Percentiles rank a stretch among this genome's conserved stretches.
Evolutionary conservation across 2,113 vertebrate genomes (phyloP).

Genomic region (Laterallus jamaicensis): DNA sequence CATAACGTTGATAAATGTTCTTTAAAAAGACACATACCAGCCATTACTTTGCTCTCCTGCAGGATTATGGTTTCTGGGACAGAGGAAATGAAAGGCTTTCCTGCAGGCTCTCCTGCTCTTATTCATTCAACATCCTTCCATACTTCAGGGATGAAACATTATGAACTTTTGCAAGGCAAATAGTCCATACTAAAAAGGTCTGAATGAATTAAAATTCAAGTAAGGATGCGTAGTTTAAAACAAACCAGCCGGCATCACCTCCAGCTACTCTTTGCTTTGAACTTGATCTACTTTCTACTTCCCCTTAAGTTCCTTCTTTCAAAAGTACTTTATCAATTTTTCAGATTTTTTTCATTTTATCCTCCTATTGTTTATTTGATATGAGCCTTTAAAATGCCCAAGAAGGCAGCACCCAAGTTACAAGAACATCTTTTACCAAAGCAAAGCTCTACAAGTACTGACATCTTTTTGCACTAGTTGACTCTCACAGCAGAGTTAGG

Average conservation of each 20-base stretch:
- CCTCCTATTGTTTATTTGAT: slow-evolving; percentile 5
- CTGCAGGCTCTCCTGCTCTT: slow-evolving; percentile 29
- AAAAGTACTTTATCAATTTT: slow-evolving; percentile 25
- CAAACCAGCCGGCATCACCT: slow-evolving; percentile 35
- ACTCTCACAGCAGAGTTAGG: neutral
- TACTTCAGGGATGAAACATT: slow-evolving; percentile 7
- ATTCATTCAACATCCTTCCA: slow-evolving; percentile 11
- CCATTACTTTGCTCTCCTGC: slow-evolving; percentile 32
- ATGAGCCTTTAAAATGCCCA: neutral
- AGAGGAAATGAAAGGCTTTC: slow-evolving; percentile 75
- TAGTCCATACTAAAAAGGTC: neutral
- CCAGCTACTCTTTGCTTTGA: slow-evolving; percentile 49
- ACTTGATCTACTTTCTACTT: slow-evolving; percentile 37
- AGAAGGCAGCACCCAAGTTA: neutral
- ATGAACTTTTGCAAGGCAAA: slow-evolving; percentile 24
- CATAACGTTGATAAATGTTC: neutral
- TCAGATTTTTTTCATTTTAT: slow-evolving; percentile 31
- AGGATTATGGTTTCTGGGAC: slow-evolving; percentile 56
- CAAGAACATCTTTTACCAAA: neutral
- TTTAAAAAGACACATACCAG: slow-evolving; percentile 38
- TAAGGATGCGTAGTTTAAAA: slow-evolving; percentile 1
- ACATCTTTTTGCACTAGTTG: neutral
- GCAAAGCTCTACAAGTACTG: neutral
- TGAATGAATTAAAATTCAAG: slow-evolving; percentile 28
- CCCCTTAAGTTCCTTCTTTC: slow-evolving; percentile 16